A percentile compares a stretch with the other conserved stretches of the same genome.
These are phyloP conservation scores for Meganola albula DNA, from an alignment of 2,888 invertebrate genomes.

Conservation along the genomic window DNA sequence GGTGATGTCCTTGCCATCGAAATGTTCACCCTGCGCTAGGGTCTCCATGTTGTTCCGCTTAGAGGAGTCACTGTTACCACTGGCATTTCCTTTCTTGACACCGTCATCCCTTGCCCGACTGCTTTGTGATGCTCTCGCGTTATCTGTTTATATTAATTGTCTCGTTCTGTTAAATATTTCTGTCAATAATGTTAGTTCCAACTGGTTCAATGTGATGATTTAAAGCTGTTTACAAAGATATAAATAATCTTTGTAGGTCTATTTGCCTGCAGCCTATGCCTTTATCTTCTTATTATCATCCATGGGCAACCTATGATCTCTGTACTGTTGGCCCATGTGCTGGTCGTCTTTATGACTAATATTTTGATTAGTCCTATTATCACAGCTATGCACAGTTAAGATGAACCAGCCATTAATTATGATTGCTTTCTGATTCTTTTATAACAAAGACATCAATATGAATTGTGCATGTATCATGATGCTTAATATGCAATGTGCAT, in stretches of 20 bases:
- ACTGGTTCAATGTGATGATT: not conserved
- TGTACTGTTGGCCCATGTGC: too few relatives aligned
- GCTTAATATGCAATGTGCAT: too few relatives aligned
- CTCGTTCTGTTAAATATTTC: conserved; percentile 21
- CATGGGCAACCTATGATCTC: too few relatives aligned
- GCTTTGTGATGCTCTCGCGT: conserved; percentile 56
- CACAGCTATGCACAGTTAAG: too few relatives aligned
- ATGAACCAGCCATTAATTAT: too few relatives aligned
- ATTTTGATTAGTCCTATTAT: too few relatives aligned
- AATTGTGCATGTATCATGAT: too few relatives aligned
- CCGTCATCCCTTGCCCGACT: conserved; percentile 70
- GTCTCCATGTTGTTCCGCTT: conserved; percentile 67
- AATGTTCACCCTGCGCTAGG: conserved; percentile 68
- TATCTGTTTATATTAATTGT: conserved; percentile 43
- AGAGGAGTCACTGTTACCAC: conserved; percentile 48
- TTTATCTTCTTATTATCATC: too few relatives aligned
- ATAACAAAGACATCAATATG: too few relatives aligned
- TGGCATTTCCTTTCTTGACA: conserved; percentile 64
- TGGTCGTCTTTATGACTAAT: too few relatives aligned
- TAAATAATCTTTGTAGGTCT: not conserved
- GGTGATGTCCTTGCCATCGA: conserved; percentile 59
- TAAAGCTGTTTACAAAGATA: not conserved
- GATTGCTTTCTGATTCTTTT: too few relatives aligned
- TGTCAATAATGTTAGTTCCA: conserved; percentile 2
- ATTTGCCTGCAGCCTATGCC: too few relatives aligned